A percentile compares a stretch with the other conserved stretches of the same genome.
Evolutionary conservation across 2,797 vertebrate species (phyloP).

Genomic region (Gambusia yucatana): DNA sequence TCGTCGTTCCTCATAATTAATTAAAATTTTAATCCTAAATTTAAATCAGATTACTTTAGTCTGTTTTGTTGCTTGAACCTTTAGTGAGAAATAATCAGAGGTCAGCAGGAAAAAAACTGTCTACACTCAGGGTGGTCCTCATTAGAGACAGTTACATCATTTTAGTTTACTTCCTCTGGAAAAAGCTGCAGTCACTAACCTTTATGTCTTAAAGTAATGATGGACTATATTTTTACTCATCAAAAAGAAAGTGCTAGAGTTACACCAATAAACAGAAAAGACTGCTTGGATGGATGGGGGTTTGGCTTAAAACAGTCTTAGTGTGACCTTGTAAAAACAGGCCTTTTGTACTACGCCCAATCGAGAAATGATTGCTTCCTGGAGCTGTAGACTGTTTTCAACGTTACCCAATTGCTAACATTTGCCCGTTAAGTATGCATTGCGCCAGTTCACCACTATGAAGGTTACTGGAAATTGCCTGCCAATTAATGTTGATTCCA

Average conservation of each 20-base stretch:
- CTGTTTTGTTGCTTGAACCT: not conserved
- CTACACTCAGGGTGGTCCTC: constrained; percentile 5
- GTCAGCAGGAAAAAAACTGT: not conserved
- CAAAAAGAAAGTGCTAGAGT: not conserved
- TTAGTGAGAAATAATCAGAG: not conserved
- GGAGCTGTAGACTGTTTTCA: too few relatives aligned
- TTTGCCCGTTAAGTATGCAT: too few relatives aligned
- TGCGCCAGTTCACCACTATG: too few relatives aligned
- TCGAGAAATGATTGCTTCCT: too few relatives aligned
- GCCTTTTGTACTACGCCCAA: too few relatives aligned
- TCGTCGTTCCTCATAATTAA: not conserved
- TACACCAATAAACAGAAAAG: not conserved
- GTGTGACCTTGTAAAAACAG: too few relatives aligned
- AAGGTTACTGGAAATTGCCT: too few relatives aligned
- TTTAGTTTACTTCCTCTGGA: not conserved
- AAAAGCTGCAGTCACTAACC: not conserved
- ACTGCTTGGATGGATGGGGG: not conserved
- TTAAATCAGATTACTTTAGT: not conserved
- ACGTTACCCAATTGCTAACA: too few relatives aligned
- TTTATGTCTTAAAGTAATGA: constrained; percentile 2
- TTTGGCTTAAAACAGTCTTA: too few relatives aligned
- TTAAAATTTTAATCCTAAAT: not conserved
- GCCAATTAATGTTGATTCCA: too few relatives aligned
- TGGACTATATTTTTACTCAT: not conserved
- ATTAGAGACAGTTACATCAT: not conserved